phyloP scores from a whole-genome alignment of 2,888 invertebrate species.

The Apamea sordens region DNA sequence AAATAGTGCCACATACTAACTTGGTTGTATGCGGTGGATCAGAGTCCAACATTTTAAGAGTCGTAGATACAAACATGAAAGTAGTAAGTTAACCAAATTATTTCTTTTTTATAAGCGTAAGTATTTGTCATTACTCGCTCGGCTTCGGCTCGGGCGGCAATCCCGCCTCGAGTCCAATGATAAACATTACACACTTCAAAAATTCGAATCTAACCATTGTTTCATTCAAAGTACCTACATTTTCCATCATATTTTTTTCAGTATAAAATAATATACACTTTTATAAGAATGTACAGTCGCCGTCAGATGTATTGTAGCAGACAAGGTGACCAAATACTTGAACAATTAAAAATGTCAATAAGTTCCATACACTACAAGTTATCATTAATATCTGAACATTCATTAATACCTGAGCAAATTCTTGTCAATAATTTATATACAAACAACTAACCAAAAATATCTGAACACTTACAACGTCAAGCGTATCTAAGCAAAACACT shows the following conservation, averaged over 20 bases:
- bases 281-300: not conserved
- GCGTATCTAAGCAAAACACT: too few species aligned
- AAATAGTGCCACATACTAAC: conserved; percentile 89
- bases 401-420: too few species aligned
- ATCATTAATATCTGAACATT: too few species aligned
- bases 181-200: not conserved
- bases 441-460: too few species aligned
- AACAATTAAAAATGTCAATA: too few species aligned
- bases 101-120: not conserved
- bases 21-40: conserved; percentile 91
- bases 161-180: not conserved
- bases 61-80: conserved; percentile 91
- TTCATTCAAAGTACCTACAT: not conserved
- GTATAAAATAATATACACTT: not conserved
- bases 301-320: too few species aligned
- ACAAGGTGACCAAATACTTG: too few species aligned
- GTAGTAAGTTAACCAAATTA: conserved; percentile 83
- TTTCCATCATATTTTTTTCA: not conserved
- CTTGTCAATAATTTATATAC: too few species aligned
- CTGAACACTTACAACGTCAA: too few species aligned
- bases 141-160: too few species aligned
- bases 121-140: not conserved
- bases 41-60: conserved; percentile 90
- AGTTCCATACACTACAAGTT: too few species aligned
- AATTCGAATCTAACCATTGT: not conserved